These are phyloP conservation scores for Drosophila gaucha DNA, from an alignment of 2,888 invertebrate species.

Conservation along the genomic window DNA sequence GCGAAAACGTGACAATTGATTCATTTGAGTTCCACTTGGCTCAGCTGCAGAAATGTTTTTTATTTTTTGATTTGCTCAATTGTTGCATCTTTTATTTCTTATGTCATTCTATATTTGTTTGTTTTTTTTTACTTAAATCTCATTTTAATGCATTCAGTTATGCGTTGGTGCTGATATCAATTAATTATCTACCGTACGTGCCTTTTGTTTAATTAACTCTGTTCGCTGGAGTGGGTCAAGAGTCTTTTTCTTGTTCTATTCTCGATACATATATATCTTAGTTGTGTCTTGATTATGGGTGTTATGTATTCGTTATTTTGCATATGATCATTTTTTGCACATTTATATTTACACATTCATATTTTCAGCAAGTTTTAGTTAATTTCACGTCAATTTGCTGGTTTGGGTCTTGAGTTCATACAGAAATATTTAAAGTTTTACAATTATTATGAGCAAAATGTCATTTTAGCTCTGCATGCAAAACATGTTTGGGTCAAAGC, in stretches of 20 bases:
- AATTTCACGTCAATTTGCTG: slow-evolving; percentile 7
- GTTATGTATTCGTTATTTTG: not conserved
- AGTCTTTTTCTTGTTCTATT: not conserved
- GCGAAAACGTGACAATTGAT: slow-evolving; percentile 67
- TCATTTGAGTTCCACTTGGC: slow-evolving; percentile 24
- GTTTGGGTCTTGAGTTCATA: not conserved
- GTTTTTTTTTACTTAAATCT: slow-evolving; percentile 1
- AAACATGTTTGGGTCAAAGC: slow-evolving; percentile 2
- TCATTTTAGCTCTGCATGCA: not conserved
- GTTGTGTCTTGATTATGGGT: too few relatives aligned
- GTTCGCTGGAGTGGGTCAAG: slow-evolving; percentile 43
- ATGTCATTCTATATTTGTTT: not conserved
- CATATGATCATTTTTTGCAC: not conserved
- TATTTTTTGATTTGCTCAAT: slow-evolving; percentile 9
- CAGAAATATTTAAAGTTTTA: not conserved
- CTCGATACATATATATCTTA: not conserved
- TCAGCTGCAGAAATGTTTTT: slow-evolving; percentile 8
- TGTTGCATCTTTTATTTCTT: slow-evolving; percentile 14
- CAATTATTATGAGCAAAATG: not conserved
- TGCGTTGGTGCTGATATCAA: slow-evolving; percentile 31
- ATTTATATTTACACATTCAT: not conserved
- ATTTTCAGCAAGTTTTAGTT: slow-evolving; percentile 1
- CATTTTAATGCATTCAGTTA: slow-evolving; percentile 26
- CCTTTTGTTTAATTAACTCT: slow-evolving; percentile 11
- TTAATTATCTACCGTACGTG: slow-evolving; percentile 37